Evolutionary conservation across 2,888 invertebrate genomes (phyloP).

Genomic region (Cistogaster globosa): DNA sequence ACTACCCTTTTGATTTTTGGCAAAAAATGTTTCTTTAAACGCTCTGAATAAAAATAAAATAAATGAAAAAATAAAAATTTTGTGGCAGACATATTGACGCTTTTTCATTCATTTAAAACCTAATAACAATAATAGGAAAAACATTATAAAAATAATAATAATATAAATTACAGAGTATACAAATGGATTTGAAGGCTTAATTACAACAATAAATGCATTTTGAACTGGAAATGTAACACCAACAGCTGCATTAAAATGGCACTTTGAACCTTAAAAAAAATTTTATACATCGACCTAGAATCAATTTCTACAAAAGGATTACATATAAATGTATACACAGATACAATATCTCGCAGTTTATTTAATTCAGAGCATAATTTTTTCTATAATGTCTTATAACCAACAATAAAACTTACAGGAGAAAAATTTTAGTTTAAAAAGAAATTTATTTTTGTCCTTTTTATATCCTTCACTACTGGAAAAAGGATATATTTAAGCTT

Average conservation of each 20-base stretch:
- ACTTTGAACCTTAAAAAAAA: constrained; percentile 1
- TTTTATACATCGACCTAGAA: background rate
- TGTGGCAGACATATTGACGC: constrained; percentile 58
- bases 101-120: constrained; percentile 32
- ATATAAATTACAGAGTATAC: background rate
- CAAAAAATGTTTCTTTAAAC: constrained; percentile 22
- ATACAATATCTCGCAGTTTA: too few species aligned
- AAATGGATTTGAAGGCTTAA: constrained; percentile 10
- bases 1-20: background rate
- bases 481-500: too few species aligned
- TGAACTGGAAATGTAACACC: background rate
- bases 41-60: constrained; percentile 11
- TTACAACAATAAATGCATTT: background rate
- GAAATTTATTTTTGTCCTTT: too few species aligned
- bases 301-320: background rate
- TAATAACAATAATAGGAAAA: too few species aligned
- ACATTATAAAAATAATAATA: background rate
- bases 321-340: too few species aligned
- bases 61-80: constrained; percentile 30
- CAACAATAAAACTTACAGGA: too few species aligned
- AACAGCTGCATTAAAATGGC: background rate
- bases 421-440: too few species aligned
- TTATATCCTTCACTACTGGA: too few species aligned
- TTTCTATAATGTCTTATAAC: too few species aligned
- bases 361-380: too few species aligned